Conservation (phyloP, 2,113 vertebrate species). For the Eonycteris spelaea region DNA sequence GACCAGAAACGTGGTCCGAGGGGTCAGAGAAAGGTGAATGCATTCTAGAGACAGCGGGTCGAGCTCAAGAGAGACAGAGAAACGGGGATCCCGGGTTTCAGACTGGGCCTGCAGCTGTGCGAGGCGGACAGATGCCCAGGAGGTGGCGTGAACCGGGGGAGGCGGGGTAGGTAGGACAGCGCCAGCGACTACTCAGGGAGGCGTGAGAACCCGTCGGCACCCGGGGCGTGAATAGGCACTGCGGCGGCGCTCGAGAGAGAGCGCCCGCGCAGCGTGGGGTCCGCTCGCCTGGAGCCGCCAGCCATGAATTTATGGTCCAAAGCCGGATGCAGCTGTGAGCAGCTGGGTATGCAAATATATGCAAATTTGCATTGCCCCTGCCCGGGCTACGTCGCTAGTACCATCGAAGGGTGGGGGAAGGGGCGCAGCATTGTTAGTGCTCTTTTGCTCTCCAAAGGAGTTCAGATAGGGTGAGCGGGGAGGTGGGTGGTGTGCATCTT, state of each 20-base stretch:
- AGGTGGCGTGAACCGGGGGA: neutral
- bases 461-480: neutral
- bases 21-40: neutral
- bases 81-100: neutral
- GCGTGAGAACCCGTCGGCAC: slow-evolving; percentile 1
- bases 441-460: neutral
- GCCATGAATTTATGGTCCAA: slow-evolving; percentile 49
- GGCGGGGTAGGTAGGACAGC: neutral
- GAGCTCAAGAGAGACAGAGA: neutral
- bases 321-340: slow-evolving; percentile 61
- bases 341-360: slow-evolving; percentile 67
- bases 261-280: neutral
- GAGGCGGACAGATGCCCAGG: neutral
- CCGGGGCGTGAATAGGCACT: neutral
- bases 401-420: neutral
- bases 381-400: accelerated
- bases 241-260: neutral
- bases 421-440: neutral
- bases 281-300: neutral
- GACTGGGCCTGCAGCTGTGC: neutral
- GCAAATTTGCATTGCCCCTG: neutral
- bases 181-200: neutral
- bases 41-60: neutral
- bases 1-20: neutral
- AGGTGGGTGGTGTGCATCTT: neutral